phyloP scores from a whole-genome alignment of 2,113 vertebrate genomes.

The Mohoua ochrocephala region DNA sequence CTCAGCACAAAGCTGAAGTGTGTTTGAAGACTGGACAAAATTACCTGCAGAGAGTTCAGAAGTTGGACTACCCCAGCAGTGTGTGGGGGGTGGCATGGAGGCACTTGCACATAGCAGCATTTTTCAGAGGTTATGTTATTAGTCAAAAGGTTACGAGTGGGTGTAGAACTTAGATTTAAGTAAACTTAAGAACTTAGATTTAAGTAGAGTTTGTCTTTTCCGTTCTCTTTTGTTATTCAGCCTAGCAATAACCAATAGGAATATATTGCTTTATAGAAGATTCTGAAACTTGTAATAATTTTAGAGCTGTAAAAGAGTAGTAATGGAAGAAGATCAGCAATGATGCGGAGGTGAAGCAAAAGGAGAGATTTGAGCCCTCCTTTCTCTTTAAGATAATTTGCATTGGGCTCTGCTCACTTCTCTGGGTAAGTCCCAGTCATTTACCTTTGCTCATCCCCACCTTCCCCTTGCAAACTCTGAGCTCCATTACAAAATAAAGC shows the following conservation, averaged over 20 bases:
- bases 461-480: not conserved
- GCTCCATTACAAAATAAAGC: not conserved
- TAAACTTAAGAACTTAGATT: not conserved
- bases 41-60: not conserved
- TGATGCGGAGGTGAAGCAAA: not conserved
- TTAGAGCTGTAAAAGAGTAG: not conserved
- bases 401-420: not conserved
- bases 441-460: not conserved
- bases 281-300: not conserved
- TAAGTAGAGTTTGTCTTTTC: not conserved
- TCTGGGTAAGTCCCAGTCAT: not conserved
- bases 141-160: conserved; percentile 33
- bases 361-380: not conserved
- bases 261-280: not conserved
- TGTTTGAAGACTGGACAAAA: not conserved
- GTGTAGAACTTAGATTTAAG: not conserved
- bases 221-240: not conserved
- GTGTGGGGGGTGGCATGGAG: not conserved
- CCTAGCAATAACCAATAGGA: not conserved
- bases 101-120: not conserved
- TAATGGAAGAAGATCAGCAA: not conserved
- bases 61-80: not conserved
- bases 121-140: not conserved
- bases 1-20: not conserved
- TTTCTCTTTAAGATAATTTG: not conserved